A percentile compares a stretch with the other conserved stretches of the same genome.
Evolutionary conservation across 1,140 invertebrate species (phyloP).

Genomic region (Lepidurus arcticus): DNA sequence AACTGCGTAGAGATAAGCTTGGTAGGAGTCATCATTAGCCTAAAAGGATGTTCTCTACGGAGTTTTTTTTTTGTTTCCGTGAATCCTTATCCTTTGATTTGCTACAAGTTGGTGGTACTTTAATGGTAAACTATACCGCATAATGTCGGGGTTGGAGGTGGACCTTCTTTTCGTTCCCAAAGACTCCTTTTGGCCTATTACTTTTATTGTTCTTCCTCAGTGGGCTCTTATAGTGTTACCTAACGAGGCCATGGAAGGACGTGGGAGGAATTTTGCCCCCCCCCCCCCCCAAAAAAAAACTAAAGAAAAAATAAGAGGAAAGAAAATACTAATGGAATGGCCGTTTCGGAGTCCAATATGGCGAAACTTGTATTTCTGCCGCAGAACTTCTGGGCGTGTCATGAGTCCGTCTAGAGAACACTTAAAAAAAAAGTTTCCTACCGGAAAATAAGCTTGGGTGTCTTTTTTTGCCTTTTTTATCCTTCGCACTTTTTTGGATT

Average conservation of each 20-base stretch:
- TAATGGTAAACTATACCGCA: too few species aligned
- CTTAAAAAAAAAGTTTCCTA: too few species aligned
- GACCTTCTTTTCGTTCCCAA: not conserved
- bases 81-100: not conserved
- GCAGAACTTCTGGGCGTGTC: not conserved
- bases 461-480: too few species aligned
- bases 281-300: too few species aligned
- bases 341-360: not conserved
- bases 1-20: not conserved
- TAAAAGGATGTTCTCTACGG: not conserved
- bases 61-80: not conserved
- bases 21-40: slow-evolving; percentile 5
- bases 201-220: not conserved
- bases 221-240: not conserved
- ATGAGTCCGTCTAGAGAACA: too few species aligned
- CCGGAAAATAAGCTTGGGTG: too few species aligned
- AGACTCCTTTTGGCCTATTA: not conserved
- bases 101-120: not conserved
- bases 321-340: not conserved
- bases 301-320: too few species aligned
- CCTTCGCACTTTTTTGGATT: too few species aligned
- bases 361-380: not conserved
- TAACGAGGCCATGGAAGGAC: not conserved
- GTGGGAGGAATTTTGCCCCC: not conserved
- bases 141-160: not conserved